phyloP scores from a whole-genome alignment of 1,140 invertebrate genomes.

The Theocolax elegans region DNA sequence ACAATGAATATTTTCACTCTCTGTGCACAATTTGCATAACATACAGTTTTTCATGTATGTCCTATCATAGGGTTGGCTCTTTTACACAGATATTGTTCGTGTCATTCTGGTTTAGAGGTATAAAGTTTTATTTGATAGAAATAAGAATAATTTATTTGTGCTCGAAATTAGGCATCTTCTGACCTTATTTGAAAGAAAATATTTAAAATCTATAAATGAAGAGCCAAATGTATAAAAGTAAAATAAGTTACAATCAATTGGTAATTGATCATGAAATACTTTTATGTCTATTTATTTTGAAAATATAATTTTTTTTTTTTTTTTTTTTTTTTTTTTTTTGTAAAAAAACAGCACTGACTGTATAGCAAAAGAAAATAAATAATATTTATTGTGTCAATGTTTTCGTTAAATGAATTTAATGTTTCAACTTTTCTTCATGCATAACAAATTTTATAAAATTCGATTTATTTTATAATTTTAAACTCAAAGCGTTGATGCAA shows the following conservation, averaged over 20 bases:
- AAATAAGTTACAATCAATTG: too few relatives aligned
- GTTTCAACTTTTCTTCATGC: slow-evolving; percentile 64
- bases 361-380: too few relatives aligned
- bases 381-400: too few relatives aligned
- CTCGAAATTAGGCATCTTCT: slow-evolving; percentile 64
- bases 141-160: slow-evolving; percentile 49
- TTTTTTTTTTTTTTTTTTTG: too few relatives aligned
- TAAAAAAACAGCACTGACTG: too few relatives aligned
- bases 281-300: too few relatives aligned
- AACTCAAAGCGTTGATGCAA: background rate
- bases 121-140: background rate
- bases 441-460: slow-evolving; percentile 51
- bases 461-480: slow-evolving; percentile 18
- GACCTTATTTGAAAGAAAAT: too few relatives aligned
- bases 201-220: too few relatives aligned
- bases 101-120: slow-evolving; percentile 11
- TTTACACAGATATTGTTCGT: background rate
- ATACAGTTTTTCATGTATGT: background rate
- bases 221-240: too few relatives aligned
- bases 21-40: slow-evolving; percentile 14
- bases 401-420: too few relatives aligned
- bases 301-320: too few relatives aligned
- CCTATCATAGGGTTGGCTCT: background rate
- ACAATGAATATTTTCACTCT: background rate
- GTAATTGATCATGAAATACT: too few relatives aligned